These are phyloP conservation scores for Sminthurinus signatus DNA, from an alignment of 1,140 invertebrate genomes.

Conservation along the genomic window DNA sequence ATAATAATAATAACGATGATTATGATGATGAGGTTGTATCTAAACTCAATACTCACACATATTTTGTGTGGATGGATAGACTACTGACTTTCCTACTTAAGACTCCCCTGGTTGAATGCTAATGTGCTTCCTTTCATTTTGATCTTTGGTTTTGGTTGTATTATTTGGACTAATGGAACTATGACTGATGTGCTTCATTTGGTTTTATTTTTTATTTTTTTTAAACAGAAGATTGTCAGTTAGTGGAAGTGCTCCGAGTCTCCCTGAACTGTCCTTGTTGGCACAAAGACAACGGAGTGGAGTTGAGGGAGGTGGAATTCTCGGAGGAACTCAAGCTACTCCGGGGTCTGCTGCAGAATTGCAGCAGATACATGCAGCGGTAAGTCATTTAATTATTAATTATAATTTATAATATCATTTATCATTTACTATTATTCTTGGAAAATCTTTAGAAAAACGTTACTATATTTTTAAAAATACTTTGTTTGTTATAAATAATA, in stretches of 20 bases:
- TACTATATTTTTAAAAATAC: too few species aligned
- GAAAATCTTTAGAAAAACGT: too few species aligned
- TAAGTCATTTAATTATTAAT: too few species aligned
- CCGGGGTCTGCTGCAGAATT: conserved; percentile 40
- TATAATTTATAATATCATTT: too few species aligned
- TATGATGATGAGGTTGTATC: too few species aligned
- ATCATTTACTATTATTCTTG: too few species aligned
- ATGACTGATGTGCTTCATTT: conserved; percentile 13
- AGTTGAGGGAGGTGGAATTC: conserved; percentile 39
- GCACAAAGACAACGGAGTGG: conserved; percentile 45
- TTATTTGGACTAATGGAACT: conserved; percentile 7
- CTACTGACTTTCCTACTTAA: too few species aligned
- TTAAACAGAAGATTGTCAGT: conserved; percentile 43
- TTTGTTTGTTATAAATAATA: neutral
- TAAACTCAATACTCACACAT: too few species aligned
- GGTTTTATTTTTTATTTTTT: conserved; percentile 18
- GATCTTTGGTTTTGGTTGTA: too few species aligned
- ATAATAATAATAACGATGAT: too few species aligned
- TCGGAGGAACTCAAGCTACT: conserved; percentile 36
- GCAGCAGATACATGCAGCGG: conserved; percentile 46
- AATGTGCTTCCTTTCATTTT: too few species aligned
- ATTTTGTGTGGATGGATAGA: too few species aligned
- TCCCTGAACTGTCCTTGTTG: conserved; percentile 47
- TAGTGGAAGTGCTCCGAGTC: conserved; percentile 40
- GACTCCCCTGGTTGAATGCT: conserved; percentile 9